Percentiles rank a stretch among this genome's conserved stretches.
phyloP scores from a whole-genome alignment of 2,888 invertebrate species.

The Mactromeris polynyma region DNA sequence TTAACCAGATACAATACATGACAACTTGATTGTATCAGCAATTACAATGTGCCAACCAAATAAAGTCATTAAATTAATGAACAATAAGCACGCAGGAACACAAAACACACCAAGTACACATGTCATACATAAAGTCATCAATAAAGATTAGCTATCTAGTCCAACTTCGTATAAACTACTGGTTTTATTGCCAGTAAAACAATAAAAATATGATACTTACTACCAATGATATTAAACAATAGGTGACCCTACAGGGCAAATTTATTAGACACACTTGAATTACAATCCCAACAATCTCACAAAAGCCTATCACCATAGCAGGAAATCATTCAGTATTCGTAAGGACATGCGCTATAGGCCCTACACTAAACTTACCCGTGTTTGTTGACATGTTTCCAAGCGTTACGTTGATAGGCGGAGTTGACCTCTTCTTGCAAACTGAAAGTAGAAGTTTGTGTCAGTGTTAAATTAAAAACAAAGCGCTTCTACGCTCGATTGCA shows the following conservation, averaged over 20 bases:
- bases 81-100: neutral
- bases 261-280: slow-evolving; percentile 57
- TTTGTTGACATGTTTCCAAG: slow-evolving; percentile 72
- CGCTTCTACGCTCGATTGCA: neutral
- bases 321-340: slow-evolving; percentile 58
- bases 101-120: neutral
- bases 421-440: slow-evolving; percentile 44
- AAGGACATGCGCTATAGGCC: slow-evolving; percentile 48
- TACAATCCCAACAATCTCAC: slow-evolving; percentile 53
- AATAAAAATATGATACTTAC: slow-evolving; percentile 51
- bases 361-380: slow-evolving; percentile 53
- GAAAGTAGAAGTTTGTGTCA: slow-evolving; percentile 45
- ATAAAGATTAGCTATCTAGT: slow-evolving; percentile 11
- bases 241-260: slow-evolving; percentile 52
- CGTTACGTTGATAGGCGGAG: slow-evolving; percentile 56
- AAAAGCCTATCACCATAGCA: slow-evolving; percentile 72
- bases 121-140: slow-evolving; percentile 17
- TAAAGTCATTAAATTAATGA: neutral
- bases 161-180: neutral
- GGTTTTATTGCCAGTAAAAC: slow-evolving; percentile 33
- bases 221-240: slow-evolving; percentile 55
- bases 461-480: neutral
- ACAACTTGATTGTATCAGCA: neutral
- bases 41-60: neutral
- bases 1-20: neutral